Evolutionary conservation across 2,888 invertebrate genomes (phyloP).

Genomic region (Watsonalla binaria): DNA sequence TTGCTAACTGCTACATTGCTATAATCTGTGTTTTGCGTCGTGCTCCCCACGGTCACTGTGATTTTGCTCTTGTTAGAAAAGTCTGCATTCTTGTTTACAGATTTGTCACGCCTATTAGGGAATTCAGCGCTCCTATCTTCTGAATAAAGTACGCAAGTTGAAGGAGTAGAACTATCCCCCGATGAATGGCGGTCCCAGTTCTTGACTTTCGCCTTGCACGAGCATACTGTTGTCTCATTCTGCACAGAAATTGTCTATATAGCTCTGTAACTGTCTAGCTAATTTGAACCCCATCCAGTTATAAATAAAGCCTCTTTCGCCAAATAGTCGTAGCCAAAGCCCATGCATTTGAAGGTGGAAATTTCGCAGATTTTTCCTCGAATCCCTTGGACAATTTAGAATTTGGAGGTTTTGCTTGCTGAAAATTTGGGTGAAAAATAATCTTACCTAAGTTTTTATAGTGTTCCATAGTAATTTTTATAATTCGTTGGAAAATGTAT

Average conservation of each 20-base stretch:
- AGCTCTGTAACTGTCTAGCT: constrained; percentile 23
- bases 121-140: constrained; percentile 30
- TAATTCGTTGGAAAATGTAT: no score
- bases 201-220: constrained; percentile 42
- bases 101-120: constrained; percentile 20
- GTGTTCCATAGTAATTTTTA: no score
- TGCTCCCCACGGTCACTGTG: constrained; percentile 28
- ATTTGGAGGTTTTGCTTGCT: neutral
- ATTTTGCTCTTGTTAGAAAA: constrained; percentile 32
- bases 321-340: neutral
- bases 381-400: neutral
- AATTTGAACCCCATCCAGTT: neutral
- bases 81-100: constrained; percentile 20
- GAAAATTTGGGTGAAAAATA: neutral
- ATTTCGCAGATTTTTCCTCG: neutral
- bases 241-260: constrained; percentile 58
- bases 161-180: constrained; percentile 55
- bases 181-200: constrained; percentile 40
- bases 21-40: constrained; percentile 31
- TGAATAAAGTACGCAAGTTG: constrained; percentile 59
- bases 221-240: constrained; percentile 54
- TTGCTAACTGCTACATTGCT: constrained; percentile 40
- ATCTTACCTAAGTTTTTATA: no score
- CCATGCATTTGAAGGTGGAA: neutral
- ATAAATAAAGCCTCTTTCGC: constrained; percentile 11